A percentile compares a stretch with the other conserved stretches of the same genome.
Conservation (phyloP, 2,797 vertebrate species). For the Channa striata region DNA sequence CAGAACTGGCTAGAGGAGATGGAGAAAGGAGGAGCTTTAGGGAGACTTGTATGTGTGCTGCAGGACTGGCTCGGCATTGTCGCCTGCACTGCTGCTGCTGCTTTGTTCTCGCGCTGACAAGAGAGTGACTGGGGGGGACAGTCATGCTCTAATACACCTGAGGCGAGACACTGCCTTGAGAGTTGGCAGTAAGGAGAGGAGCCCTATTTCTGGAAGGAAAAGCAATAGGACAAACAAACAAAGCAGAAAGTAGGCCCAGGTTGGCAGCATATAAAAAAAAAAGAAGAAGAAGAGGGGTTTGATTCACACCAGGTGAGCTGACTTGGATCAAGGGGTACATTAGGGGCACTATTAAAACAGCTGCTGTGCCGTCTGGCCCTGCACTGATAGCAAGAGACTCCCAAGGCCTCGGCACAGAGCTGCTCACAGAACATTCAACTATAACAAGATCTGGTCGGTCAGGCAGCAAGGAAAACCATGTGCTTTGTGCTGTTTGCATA, state of each 20-base stretch:
- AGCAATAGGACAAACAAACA: slow-evolving; percentile 64
- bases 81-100: slow-evolving; percentile 46
- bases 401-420: slow-evolving; percentile 46
- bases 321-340: slow-evolving; percentile 66
- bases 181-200: slow-evolving; percentile 56
- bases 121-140: slow-evolving; percentile 54
- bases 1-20: slow-evolving; percentile 34
- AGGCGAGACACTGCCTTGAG: slow-evolving; percentile 51
- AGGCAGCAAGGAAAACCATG: slow-evolving; percentile 59
- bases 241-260: slow-evolving; percentile 58
- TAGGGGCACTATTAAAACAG: slow-evolving; percentile 71
- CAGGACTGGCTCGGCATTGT: slow-evolving; percentile 32
- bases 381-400: slow-evolving; percentile 60
- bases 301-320: slow-evolving; percentile 73
- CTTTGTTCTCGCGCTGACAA: slow-evolving; percentile 76
- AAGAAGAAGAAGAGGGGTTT: slow-evolving; percentile 37
- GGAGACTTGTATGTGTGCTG: slow-evolving; percentile 61
- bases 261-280: slow-evolving; percentile 51
- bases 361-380: slow-evolving; percentile 66
- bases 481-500: slow-evolving; percentile 70
- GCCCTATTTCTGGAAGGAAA: slow-evolving; percentile 50
- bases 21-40: slow-evolving; percentile 50
- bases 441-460: slow-evolving; percentile 62
- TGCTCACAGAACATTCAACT: slow-evolving; percentile 45
- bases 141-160: slow-evolving; percentile 73